Evolutionary conservation across 2,888 invertebrate species (phyloP).

Genomic region (Pyrgus malvae): DNA sequence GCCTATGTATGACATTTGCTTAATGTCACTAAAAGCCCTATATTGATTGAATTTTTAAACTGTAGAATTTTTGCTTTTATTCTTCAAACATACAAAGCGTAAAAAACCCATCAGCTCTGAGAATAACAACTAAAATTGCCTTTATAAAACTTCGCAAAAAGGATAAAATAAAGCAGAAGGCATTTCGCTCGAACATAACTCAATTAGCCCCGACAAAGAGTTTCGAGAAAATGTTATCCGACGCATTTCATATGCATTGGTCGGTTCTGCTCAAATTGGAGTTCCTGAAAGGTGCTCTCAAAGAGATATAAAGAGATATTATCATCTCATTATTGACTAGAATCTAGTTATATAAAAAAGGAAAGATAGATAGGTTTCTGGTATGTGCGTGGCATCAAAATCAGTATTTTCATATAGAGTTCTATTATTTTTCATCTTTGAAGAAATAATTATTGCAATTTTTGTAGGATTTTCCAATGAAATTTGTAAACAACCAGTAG

Average conservation of each 20-base stretch:
- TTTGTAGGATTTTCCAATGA: no score
- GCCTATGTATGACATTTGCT: no score
- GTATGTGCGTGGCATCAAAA: no score
- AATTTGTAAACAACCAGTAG: no score
- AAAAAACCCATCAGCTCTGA: neutral
- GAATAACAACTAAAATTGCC: no score
- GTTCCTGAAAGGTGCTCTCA: conserved; percentile 15
- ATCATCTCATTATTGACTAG: conserved; percentile 10
- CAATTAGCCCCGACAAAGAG: conserved; percentile 21
- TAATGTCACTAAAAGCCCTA: no score
- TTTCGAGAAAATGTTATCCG: conserved; percentile 25
- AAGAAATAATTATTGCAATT: no score
- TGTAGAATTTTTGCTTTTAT: no score
- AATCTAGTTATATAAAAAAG: neutral
- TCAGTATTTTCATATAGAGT: no score
- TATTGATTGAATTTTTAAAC: no score
- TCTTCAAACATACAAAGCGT: no score
- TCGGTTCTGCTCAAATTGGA: conserved; percentile 21
- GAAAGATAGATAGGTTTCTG: neutral
- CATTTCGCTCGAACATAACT: conserved; percentile 14
- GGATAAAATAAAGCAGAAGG: conserved; percentile 3
- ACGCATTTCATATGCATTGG: conserved; percentile 26
- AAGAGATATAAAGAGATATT: conserved; percentile 13
- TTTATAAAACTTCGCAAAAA: conserved; percentile 21
- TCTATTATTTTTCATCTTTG: no score